Percentiles rank a stretch among this genome's conserved stretches.
phyloP scores from a whole-genome alignment of 2,888 invertebrate species.

The Harmothoe impar region DNA sequence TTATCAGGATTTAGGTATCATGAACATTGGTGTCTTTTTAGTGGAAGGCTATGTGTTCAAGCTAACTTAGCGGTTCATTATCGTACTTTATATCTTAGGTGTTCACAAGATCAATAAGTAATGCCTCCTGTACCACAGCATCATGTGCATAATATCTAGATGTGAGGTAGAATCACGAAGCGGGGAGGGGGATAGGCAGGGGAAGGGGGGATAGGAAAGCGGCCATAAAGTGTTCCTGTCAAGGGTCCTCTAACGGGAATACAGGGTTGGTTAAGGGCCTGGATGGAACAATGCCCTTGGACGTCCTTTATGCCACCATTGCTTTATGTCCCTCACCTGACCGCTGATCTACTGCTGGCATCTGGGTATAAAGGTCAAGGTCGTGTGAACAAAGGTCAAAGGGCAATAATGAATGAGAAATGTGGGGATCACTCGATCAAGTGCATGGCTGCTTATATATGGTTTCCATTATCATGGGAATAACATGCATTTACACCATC shows the following conservation, averaged over 20 bases:
- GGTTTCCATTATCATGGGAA: no score
- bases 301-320: background rate
- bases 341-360: background rate
- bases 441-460: no score
- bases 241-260: background rate
- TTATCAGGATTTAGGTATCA: no score
- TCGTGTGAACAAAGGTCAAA: slow-evolving; percentile 19
- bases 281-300: background rate
- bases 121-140: no score
- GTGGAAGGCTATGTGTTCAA: no score
- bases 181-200: background rate
- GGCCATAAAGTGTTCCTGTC: background rate
- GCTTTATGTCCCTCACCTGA: slow-evolving; percentile 31
- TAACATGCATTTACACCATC: no score
- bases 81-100: no score
- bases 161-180: background rate
- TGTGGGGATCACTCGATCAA: no score
- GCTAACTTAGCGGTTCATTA: no score
- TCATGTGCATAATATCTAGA: no score
- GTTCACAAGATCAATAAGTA: no score
- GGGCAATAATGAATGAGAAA: background rate
- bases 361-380: background rate
- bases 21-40: no score
- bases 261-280: background rate
- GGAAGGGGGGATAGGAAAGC: background rate